Percentiles rank a stretch among this genome's conserved stretches.
Conservation (phyloP, 2,888 invertebrate genomes). For the Xestoiulus laeticollis region DNA sequence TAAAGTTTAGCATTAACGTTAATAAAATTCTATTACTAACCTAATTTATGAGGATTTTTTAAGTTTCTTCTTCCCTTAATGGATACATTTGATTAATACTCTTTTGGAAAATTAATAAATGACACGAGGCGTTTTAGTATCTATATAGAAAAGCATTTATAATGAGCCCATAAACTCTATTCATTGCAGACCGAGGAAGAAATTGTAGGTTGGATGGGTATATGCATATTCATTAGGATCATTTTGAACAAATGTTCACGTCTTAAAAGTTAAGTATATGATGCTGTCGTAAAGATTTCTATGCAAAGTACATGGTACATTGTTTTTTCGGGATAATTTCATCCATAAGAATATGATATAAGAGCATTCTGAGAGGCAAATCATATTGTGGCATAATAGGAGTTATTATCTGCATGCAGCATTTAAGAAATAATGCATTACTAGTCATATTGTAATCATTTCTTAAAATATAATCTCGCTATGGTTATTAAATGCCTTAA, state of each 20-base stretch:
- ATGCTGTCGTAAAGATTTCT: not conserved
- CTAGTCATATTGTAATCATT: constrained; percentile 41
- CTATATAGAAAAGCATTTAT: constrained; percentile 14
- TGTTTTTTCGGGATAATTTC: constrained; percentile 15
- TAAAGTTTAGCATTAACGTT: not conserved
- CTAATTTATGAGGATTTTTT: not conserved
- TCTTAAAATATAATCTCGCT: constrained; percentile 33
- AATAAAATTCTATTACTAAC: not conserved
- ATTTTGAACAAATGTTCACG: constrained; percentile 35
- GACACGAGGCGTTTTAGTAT: constrained; percentile 6
- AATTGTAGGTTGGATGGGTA: not conserved
- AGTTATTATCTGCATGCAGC: constrained; percentile 35
- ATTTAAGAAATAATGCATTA: constrained; percentile 35
- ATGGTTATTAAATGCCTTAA: constrained; percentile 35
- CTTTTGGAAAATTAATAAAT: not conserved
- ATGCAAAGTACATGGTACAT: constrained; percentile 34
- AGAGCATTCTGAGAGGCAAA: constrained; percentile 15
- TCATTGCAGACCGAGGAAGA: not conserved
- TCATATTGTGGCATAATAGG: constrained; percentile 39
- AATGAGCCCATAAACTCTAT: not conserved
- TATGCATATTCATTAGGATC: constrained; percentile 32
- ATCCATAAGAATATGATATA: constrained; percentile 28
- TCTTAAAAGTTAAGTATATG: constrained; percentile 30
- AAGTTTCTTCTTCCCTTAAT: not conserved
- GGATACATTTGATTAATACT: not conserved